These are phyloP conservation scores for Sebastes diaconus DNA, from an alignment of 2,797 vertebrate genomes.

Conservation along the genomic window DNA sequence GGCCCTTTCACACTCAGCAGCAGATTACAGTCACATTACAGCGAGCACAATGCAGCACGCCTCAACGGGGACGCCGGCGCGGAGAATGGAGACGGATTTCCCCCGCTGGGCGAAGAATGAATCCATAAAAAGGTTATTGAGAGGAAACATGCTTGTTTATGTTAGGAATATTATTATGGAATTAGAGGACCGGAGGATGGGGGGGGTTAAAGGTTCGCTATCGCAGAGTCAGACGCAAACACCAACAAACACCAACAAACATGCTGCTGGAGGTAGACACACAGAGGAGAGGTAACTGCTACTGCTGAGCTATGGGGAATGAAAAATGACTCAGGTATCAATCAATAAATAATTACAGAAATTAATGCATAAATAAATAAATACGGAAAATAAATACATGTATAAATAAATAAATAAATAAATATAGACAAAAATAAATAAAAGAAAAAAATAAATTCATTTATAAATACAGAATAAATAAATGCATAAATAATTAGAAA, in stretches of 20 bases:
- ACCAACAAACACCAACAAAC: background rate
- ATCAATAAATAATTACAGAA: too few relatives aligned
- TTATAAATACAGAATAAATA: too few relatives aligned
- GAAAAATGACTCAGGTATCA: too few relatives aligned
- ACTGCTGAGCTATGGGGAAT: too few relatives aligned
- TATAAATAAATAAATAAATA: too few relatives aligned
- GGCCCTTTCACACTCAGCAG: slow-evolving; percentile 51
- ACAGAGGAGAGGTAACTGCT: too few relatives aligned
- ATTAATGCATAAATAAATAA: too few relatives aligned
- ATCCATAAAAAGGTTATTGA: slow-evolving; percentile 49
- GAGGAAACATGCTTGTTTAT: slow-evolving; percentile 55
- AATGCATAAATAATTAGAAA: too few relatives aligned
- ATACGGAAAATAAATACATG: too few relatives aligned
- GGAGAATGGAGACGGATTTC: slow-evolving; percentile 55
- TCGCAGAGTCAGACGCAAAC: background rate
- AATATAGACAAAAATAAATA: too few relatives aligned
- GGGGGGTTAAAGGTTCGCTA: background rate
- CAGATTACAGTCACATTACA: slow-evolving; percentile 71
- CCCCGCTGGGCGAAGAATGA: slow-evolving; percentile 40
- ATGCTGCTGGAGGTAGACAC: background rate
- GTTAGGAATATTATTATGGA: background rate
- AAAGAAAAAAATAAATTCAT: too few relatives aligned
- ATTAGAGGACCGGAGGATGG: background rate
- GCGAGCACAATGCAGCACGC: slow-evolving; percentile 52
- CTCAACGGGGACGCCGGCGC: slow-evolving; percentile 15